Conservation (phyloP, 2,888 invertebrate genomes). For the Melanargia galathea region DNA sequence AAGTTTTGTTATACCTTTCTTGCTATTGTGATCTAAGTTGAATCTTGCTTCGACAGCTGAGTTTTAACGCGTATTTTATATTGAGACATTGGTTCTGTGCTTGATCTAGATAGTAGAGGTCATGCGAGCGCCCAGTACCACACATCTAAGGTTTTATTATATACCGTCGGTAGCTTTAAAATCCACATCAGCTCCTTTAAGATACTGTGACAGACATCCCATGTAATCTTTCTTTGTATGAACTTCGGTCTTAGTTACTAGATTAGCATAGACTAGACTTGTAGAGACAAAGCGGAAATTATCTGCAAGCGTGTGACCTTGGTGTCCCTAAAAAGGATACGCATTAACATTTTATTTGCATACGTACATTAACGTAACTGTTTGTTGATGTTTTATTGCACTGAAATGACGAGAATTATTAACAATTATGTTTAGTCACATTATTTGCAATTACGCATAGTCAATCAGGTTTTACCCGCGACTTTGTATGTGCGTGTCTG, state of each 20-base stretch:
- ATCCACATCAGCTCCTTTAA: no score
- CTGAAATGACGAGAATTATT: background rate
- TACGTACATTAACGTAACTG: conserved; percentile 7
- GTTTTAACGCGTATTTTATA: no score
- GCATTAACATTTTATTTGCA: conserved; percentile 8
- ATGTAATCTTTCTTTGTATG: background rate
- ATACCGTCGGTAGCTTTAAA: no score
- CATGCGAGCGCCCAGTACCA: no score
- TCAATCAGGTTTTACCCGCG: background rate
- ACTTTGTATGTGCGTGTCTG: background rate
- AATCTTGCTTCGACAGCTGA: no score
- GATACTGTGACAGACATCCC: background rate
- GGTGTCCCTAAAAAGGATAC: conserved; percentile 11
- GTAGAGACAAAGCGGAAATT: conserved; percentile 17
- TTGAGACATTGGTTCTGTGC: no score
- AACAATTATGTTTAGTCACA: no score
- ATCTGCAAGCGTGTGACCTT: background rate
- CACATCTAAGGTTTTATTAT: no score
- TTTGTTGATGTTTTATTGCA: conserved; percentile 3
- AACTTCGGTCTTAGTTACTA: background rate
- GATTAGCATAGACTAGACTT: background rate
- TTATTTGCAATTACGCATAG: background rate
- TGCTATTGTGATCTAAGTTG: no score
- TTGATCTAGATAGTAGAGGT: no score
- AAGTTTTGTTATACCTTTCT: no score